Evolutionary conservation across 2,888 invertebrate genomes (phyloP).

Genomic region (Nomada ruficornis): DNA sequence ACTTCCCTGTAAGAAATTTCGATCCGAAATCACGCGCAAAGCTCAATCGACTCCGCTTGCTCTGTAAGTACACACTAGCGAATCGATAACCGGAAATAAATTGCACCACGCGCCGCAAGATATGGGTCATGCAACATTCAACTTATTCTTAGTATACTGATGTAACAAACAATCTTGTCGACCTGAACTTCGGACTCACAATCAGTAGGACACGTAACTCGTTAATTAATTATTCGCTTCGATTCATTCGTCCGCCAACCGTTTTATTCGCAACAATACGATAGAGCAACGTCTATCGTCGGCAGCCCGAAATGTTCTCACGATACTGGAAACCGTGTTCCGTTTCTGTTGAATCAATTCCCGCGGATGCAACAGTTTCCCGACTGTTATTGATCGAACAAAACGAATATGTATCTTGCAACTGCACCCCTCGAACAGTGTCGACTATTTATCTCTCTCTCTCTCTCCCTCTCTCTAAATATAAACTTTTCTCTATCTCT

Average conservation of each 20-base stretch:
- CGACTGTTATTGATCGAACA: conserved; percentile 7
- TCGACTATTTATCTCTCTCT: no score
- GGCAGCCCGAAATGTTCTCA: background rate
- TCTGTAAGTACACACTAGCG: conserved; percentile 44
- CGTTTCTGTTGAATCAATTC: conserved; percentile 8
- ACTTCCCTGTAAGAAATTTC: background rate
- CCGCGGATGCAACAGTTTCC: conserved; percentile 1
- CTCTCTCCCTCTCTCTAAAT: background rate
- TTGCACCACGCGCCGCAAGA: conserved; percentile 11
- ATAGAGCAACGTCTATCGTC: conserved; percentile 11
- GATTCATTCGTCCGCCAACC: background rate
- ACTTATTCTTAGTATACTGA: conserved; percentile 3
- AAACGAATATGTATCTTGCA: conserved; percentile 16
- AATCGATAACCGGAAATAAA: conserved; percentile 17
- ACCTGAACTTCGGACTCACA: background rate
- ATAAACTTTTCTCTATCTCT: conserved; percentile 3
- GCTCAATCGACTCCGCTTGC: background rate
- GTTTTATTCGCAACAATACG: conserved; percentile 9
- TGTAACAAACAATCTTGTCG: conserved; percentile 8
- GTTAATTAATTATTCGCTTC: background rate
- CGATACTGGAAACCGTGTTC: background rate
- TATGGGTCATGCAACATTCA: background rate
- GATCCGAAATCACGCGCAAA: background rate
- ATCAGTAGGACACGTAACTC: background rate
- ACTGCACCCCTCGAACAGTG: background rate